Evolutionary conservation across 2,888 invertebrate genomes (phyloP).

Genomic region (Onchidella celtica): DNA sequence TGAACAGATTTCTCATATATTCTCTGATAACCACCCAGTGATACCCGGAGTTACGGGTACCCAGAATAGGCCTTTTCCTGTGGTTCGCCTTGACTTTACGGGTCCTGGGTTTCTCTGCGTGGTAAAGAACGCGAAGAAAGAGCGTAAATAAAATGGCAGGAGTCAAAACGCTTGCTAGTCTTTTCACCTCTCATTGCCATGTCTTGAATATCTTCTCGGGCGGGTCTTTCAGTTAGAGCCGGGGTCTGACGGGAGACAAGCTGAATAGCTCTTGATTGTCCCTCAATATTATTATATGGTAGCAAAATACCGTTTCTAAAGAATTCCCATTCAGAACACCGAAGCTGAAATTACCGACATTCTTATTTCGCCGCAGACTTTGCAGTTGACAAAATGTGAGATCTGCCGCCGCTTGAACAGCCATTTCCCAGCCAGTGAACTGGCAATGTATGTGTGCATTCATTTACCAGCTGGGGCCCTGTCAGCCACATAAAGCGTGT

Average conservation of each 20-base stretch:
- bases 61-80: too few species aligned
- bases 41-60: too few species aligned
- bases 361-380: background rate
- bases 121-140: background rate
- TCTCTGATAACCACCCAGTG: too few species aligned
- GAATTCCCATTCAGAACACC: background rate
- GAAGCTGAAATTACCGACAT: background rate
- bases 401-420: conserved; percentile 2
- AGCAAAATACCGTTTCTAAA: background rate
- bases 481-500: too few species aligned
- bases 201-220: background rate
- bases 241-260: background rate
- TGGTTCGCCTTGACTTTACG: too few species aligned
- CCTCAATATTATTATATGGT: background rate
- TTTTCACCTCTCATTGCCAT: background rate
- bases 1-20: too few species aligned
- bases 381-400: background rate
- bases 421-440: too few species aligned
- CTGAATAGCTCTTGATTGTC: conserved; percentile 14
- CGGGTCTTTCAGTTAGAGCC: background rate
- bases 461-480: too few species aligned
- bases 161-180: conserved; percentile 1
- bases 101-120: too few species aligned
- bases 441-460: too few species aligned
- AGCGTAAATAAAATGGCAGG: background rate